Percentiles rank a stretch among this genome's conserved stretches.
These are phyloP conservation scores for Microcebus jonahi DNA, from an alignment of 2,113 vertebrate species.

Conservation along the genomic window DNA sequence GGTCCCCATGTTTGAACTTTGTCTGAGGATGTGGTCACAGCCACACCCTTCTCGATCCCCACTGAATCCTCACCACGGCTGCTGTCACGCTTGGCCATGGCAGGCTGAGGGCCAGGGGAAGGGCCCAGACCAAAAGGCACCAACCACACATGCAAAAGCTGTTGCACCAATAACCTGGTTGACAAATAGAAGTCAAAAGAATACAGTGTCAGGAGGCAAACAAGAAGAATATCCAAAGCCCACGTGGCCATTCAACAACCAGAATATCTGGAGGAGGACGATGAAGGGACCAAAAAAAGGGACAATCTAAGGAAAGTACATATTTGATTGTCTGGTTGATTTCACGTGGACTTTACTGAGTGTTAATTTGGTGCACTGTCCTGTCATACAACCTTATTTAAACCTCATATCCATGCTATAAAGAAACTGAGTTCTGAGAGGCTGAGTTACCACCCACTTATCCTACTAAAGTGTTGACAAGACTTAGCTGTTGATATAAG, in stretches of 20 bases:
- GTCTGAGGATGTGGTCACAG: neutral
- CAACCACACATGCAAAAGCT: neutral
- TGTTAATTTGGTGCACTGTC: neutral
- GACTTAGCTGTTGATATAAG: neutral
- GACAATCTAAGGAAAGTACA: neutral
- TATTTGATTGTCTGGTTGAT: neutral
- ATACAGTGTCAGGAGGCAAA: neutral
- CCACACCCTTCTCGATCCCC: neutral
- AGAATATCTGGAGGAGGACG: neutral
- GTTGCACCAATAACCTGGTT: fast-evolving
- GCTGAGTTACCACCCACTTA: neutral
- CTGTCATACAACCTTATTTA: neutral
- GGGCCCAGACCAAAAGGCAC: neutral
- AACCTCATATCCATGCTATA: neutral
- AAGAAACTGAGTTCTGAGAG: neutral
- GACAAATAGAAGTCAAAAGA: neutral
- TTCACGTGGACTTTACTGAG: neutral
- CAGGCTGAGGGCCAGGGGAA: neutral
- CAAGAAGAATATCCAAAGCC: neutral
- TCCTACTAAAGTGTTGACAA: neutral
- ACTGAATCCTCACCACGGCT: neutral
- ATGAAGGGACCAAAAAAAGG: neutral
- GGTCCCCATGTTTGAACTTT: neutral
- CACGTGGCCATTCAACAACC: neutral
- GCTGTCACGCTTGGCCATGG: neutral